Evolutionary conservation across 1,140 invertebrate species (phyloP).

Genomic region (Tetragonula clypearis): DNA sequence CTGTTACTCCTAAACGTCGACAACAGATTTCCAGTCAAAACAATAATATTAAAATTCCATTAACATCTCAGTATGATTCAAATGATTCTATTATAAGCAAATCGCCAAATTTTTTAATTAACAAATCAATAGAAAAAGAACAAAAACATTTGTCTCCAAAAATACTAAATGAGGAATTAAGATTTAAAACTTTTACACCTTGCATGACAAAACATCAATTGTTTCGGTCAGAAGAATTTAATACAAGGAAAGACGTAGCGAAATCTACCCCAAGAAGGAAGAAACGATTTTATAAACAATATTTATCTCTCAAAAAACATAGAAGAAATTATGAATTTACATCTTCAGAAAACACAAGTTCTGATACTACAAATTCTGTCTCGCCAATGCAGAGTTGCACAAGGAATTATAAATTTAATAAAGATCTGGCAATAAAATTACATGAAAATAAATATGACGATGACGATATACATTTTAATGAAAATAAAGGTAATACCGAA

Average conservation of each 20-base stretch:
- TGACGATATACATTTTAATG: constrained; percentile 37
- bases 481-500: neutral
- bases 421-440: constrained; percentile 62
- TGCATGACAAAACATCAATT: constrained; percentile 31
- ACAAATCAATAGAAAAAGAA: neutral
- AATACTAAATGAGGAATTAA: neutral
- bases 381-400: neutral
- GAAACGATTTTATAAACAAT: constrained; percentile 35
- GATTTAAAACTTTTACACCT: constrained; percentile 33
- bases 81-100: constrained; percentile 49
- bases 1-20: constrained; percentile 4
- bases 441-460: constrained; percentile 64
- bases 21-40: constrained; percentile 40
- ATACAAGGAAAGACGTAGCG: constrained; percentile 30
- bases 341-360: constrained; percentile 34
- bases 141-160: constrained; percentile 28
- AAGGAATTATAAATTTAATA: constrained; percentile 35
- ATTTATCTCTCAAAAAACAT: constrained; percentile 22
- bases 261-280: constrained; percentile 60
- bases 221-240: constrained; percentile 24
- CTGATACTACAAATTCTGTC: constrained; percentile 28
- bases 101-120: constrained; percentile 48
- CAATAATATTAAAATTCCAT: constrained; percentile 24
- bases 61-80: constrained; percentile 16
- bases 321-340: neutral